phyloP scores from a whole-genome alignment of 2,888 invertebrate species.

The Pasiphila rectangulata region DNA sequence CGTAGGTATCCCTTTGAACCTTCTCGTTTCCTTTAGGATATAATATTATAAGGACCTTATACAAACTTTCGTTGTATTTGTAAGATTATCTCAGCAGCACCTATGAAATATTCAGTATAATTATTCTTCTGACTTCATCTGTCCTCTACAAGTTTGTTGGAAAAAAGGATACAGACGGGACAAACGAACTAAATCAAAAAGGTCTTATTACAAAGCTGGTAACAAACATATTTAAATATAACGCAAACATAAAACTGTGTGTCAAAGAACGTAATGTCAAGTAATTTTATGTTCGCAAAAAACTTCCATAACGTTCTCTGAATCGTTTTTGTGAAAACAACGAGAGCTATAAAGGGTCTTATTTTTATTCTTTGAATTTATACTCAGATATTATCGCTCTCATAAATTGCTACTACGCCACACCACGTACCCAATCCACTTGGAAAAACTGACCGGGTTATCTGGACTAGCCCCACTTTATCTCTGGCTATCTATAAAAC shows the following conservation, averaged over 20 bases:
- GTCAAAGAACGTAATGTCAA: constrained; percentile 66
- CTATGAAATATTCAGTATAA: too few relatives aligned
- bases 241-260: constrained; percentile 57
- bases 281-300: constrained; percentile 69
- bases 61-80: too few relatives aligned
- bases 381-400: constrained; percentile 76
- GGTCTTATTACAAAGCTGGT: too few relatives aligned
- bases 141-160: too few relatives aligned
- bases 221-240: too few relatives aligned
- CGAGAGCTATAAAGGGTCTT: constrained; percentile 76
- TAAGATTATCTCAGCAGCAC: too few relatives aligned
- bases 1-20: too few relatives aligned
- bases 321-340: constrained; percentile 78
- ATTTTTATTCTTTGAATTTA: constrained; percentile 80
- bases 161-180: too few relatives aligned
- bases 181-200: too few relatives aligned
- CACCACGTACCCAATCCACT: constrained; percentile 61
- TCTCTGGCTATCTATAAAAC: constrained; percentile 47
- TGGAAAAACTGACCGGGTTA: constrained; percentile 60
- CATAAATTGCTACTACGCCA: constrained; percentile 63
- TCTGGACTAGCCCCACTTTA: constrained; percentile 46
- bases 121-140: too few relatives aligned
- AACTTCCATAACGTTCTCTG: constrained; percentile 58
- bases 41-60: too few relatives aligned
- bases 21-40: too few relatives aligned